phyloP scores from a whole-genome alignment of 1,140 invertebrate species.

The Caenorhabditis brenneri region DNA sequence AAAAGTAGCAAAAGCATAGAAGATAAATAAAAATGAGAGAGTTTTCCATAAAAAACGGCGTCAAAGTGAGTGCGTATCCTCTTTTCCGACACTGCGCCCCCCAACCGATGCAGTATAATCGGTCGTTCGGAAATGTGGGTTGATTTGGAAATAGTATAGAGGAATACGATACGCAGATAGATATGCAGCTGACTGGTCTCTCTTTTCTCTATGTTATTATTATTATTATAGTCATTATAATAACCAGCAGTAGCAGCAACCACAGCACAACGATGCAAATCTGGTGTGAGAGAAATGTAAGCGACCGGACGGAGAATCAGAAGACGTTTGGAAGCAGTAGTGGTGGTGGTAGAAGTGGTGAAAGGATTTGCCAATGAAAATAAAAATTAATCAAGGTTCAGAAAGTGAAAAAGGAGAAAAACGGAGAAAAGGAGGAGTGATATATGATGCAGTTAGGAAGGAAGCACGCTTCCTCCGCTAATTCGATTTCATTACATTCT shows the following conservation, averaged over 20 bases:
- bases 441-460: conserved; percentile 30
- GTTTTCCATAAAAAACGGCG: neutral
- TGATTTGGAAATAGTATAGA: neutral
- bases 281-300: neutral
- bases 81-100: neutral
- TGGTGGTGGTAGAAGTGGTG: no score
- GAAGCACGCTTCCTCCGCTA: conserved; percentile 21
- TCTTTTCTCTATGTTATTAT: neutral
- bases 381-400: conserved; percentile 37
- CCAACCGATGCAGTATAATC: conserved; percentile 32
- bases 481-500: conserved; percentile 17
- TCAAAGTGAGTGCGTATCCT: conserved; percentile 2
- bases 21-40: neutral
- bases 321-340: neutral
- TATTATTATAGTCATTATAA: conserved; percentile 36
- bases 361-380: conserved; percentile 9
- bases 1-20: neutral
- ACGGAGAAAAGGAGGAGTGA: neutral
- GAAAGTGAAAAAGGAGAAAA: neutral
- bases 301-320: neutral
- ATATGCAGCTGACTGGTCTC: conserved; percentile 7
- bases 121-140: conserved; percentile 39
- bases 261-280: neutral
- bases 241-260: neutral
- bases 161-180: neutral